These are phyloP conservation scores for Ophion ventricosus DNA, from an alignment of 2,888 invertebrate species.

Conservation along the genomic window DNA sequence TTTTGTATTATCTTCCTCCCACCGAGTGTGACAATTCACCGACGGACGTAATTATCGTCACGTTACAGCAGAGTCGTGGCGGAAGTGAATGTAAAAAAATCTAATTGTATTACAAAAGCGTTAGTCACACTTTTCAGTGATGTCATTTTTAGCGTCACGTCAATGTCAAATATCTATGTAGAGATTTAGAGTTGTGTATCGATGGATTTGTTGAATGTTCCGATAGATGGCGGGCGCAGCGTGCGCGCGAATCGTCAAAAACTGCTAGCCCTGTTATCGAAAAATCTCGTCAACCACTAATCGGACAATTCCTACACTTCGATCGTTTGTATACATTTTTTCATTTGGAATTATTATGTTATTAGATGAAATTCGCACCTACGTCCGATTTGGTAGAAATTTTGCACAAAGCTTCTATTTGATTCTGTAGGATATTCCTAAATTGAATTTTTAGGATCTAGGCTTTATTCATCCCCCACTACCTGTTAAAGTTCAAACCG, in stretches of 20 bases:
- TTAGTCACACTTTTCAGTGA: background rate
- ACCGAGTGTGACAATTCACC: background rate
- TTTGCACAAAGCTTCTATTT: too few relatives aligned
- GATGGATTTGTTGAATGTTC: background rate
- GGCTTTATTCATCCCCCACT: too few relatives aligned
- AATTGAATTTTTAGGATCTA: too few relatives aligned
- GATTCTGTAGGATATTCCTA: too few relatives aligned
- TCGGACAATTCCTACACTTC: too few relatives aligned
- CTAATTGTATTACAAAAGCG: conserved; percentile 19
- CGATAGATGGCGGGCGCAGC: background rate
- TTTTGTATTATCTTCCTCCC: background rate
- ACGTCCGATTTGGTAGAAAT: too few relatives aligned
- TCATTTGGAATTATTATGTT: too few relatives aligned
- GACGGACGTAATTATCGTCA: background rate
- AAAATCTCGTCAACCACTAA: too few relatives aligned
- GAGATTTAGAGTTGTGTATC: background rate
- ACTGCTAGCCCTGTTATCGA: too few relatives aligned
- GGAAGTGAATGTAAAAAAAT: background rate
- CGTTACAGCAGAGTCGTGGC: background rate
- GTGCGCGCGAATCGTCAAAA: background rate
- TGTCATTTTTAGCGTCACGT: background rate
- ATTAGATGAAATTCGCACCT: too few relatives aligned
- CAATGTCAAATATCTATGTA: background rate
- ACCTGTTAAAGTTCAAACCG: too few relatives aligned
- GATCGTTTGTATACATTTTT: too few relatives aligned